Evolutionary conservation across 2,888 invertebrate genomes (phyloP).

Genomic region (Drosophila limbata): DNA sequence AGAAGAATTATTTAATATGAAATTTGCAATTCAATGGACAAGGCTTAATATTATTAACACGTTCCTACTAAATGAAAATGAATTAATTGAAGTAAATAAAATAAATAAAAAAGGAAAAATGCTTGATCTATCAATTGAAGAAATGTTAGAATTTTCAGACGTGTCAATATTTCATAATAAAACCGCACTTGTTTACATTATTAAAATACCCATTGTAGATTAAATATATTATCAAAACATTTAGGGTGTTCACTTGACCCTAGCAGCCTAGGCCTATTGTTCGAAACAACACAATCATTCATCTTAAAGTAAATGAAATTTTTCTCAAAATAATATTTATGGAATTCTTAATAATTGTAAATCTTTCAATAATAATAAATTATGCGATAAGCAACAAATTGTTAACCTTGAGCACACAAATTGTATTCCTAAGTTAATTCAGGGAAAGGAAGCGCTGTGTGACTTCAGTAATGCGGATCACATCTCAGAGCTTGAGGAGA

Average conservation of each 20-base stretch:
- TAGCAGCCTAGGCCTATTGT: neutral
- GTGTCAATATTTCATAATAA: neutral
- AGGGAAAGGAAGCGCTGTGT: neutral
- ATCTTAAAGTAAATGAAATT: neutral
- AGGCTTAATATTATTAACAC: neutral
- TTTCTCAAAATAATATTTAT: neutral
- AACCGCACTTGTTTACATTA: neutral
- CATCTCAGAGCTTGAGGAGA: neutral
- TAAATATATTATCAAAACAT: neutral
- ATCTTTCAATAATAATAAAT: neutral
- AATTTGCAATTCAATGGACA: neutral
- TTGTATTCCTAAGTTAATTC: neutral
- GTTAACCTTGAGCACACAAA: neutral
- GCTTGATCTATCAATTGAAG: neutral
- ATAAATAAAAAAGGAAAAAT: neutral
- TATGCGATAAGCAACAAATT: neutral
- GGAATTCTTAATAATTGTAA: neutral
- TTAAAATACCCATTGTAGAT: neutral
- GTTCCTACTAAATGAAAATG: neutral
- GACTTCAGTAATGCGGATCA: neutral
- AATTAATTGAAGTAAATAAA: conserved; percentile 1
- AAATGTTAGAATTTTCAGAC: conserved; percentile 1
- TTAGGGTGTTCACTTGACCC: no score
- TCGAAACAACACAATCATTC: neutral
- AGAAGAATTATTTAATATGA: neutral